A percentile compares a stretch with the other conserved stretches of the same genome.
Evolutionary conservation across 2,797 vertebrate species (phyloP).

Genomic region (Sebastes oblongus): DNA sequence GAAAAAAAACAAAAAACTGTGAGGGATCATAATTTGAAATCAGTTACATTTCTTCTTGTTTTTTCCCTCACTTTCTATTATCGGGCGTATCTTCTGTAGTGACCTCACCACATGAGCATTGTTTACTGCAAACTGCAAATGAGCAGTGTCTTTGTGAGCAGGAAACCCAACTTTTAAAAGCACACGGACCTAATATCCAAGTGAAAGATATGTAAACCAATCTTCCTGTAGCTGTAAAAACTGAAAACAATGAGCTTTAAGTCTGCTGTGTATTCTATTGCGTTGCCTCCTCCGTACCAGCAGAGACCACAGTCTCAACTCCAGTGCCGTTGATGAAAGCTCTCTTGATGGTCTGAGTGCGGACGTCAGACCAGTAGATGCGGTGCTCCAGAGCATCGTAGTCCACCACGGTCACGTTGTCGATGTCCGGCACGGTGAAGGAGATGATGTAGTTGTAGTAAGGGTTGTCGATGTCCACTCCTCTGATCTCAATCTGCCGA

Average conservation of each 20-base stretch:
- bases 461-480: conserved; percentile 95
- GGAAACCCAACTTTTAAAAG: not conserved
- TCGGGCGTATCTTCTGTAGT: not conserved
- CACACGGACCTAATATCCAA: not conserved
- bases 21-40: not conserved
- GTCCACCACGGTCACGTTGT: conserved; percentile 96
- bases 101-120: not conserved
- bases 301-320: conserved; percentile 94
- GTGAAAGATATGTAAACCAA: not conserved
- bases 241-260: not conserved
- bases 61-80: not conserved
- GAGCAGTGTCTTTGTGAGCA: not conserved
- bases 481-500: conserved; percentile 96
- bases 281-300: conserved; percentile 81
- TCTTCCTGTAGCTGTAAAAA: not conserved
- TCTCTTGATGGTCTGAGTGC: conserved; percentile 96
- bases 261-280: not conserved
- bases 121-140: not conserved
- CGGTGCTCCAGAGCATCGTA: conserved; percentile 93
- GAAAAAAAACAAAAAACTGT: too few relatives aligned
- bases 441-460: conserved; percentile 99
- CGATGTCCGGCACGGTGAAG: conserved; percentile 96
- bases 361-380: conserved; percentile 98
- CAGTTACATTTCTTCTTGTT: not conserved
- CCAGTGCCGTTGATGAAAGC: conserved; percentile 98